Conservation (phyloP, 2,797 vertebrate species). For the Pseudocheirus occidentalis region DNA sequence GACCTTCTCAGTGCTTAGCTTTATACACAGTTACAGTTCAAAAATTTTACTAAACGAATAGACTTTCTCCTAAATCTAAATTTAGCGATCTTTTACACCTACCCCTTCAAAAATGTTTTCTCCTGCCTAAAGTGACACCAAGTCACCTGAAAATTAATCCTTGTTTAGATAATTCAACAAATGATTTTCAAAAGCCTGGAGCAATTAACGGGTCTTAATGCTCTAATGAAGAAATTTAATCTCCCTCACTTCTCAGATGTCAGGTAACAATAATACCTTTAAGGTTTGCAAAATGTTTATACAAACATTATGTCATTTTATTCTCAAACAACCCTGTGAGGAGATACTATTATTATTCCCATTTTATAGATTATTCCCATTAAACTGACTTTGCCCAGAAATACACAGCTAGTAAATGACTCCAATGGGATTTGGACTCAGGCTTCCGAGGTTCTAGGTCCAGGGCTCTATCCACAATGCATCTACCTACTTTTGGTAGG, state of each 20-base stretch:
- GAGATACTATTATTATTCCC: not conserved
- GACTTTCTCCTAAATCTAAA: not conserved
- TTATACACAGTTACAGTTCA: not conserved
- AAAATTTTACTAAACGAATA: not conserved
- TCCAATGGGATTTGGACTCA: not conserved
- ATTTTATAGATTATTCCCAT: too few relatives aligned
- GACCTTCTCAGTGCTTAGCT: not conserved
- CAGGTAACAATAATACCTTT: not conserved
- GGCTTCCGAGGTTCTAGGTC: not conserved
- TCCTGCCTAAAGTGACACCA: not conserved
- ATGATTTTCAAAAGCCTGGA: not conserved
- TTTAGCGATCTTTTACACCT: not conserved
- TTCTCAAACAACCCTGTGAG: not conserved
- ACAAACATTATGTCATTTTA: not conserved
- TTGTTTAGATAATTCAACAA: not conserved
- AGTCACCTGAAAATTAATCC: not conserved
- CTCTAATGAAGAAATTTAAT: not conserved
- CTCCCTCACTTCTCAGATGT: not conserved
- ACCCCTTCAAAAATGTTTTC: not conserved
- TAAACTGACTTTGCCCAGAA: not conserved
- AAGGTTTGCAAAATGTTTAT: not conserved
- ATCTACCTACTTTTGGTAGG: not conserved
- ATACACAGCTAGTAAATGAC: not conserved
- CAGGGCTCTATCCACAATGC: not conserved
- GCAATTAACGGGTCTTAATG: not conserved